These are phyloP conservation scores for Hydrolagus colliei DNA, from an alignment of 2,797 vertebrate species.

Conservation along the genomic window DNA sequence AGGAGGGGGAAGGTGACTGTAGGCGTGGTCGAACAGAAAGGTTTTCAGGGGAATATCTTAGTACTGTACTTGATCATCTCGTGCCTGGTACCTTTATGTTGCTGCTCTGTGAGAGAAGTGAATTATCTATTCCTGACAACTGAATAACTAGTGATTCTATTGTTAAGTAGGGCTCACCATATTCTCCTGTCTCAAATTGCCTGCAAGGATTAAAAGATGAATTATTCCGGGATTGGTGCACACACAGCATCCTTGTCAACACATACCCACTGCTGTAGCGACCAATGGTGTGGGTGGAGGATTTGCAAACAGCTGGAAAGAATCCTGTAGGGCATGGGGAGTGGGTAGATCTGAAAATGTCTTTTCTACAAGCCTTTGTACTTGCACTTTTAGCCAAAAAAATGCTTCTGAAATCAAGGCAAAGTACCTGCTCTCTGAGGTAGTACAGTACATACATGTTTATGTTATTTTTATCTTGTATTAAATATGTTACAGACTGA, in stretches of 20 bases:
- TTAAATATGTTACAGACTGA: neutral
- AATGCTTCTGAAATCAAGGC: no score
- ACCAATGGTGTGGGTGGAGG: neutral
- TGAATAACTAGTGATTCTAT: neutral
- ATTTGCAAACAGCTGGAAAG: neutral
- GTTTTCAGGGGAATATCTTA: neutral
- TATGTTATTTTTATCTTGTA: neutral
- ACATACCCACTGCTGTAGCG: neutral
- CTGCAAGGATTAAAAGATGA: neutral
- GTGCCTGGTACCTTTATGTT: no score
- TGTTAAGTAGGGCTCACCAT: neutral
- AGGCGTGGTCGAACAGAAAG: no score
- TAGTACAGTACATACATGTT: no score
- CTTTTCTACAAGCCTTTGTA: neutral
- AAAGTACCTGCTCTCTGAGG: no score
- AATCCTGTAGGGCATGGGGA: neutral
- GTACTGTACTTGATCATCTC: neutral
- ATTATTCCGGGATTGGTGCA: neutral
- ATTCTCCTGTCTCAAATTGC: neutral
- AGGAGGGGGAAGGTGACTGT: no score
- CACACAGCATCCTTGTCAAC: neutral
- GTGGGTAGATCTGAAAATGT: slow-evolving; percentile 8
- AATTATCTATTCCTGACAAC: neutral
- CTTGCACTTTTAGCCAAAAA: neutral
- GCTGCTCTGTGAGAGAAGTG: neutral